Base-by-base conservation (phyloP, 1,140 invertebrate genomes). In the Popillia japonica region DNA sequence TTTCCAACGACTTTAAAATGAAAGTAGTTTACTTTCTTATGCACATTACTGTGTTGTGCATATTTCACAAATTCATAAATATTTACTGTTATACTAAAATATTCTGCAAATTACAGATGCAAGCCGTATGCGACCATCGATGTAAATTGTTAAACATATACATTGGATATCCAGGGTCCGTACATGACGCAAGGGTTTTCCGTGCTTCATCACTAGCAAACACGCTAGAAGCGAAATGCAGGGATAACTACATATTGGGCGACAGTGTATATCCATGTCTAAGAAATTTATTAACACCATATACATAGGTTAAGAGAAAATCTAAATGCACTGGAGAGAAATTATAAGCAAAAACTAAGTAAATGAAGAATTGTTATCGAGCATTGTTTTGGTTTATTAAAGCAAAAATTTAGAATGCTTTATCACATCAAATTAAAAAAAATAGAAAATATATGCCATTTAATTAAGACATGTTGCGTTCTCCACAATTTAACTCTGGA, bases 261-360 rank as follows among this genome's bases (percentile, higher is more conserved):
- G 82, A 83, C 44, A 74, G 11, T 20, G 83, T 82, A 10, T 83
- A 83, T 59, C 80, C 81, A 20, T 78, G 42, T 10, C 40, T 75
- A 6, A 27, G 42, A 42, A 55, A 59, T 7, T 59, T 83, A 44
- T 23, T 84, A 14, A 80, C 77, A 10, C 81, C 82, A 10, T 84
- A n/a, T n/a, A n/a, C n/a, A 78, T 76, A 81, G 77, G 80, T 81
- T 81, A 40, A 81, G 81, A 81, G 79, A 81, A 11, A 76, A 80
- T 78, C 17, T 83, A 22, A 82, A 77, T 27, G 23, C 14, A 41
- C 42, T 27, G 11, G 41, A 83, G 76, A 80, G 10, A 48, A 64
- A 64, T 41, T 83, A 78, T 78, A 83, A 83, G 55, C 14, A 8
- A 6, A 72, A 22, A 27, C 75, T 79, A 41, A 79, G 79, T 61